Evolutionary conservation across 2,113 vertebrate genomes (phyloP), one percentile per base, ranked within the genome.

Genomic region (Aptenodytes patagonicus): DNA sequence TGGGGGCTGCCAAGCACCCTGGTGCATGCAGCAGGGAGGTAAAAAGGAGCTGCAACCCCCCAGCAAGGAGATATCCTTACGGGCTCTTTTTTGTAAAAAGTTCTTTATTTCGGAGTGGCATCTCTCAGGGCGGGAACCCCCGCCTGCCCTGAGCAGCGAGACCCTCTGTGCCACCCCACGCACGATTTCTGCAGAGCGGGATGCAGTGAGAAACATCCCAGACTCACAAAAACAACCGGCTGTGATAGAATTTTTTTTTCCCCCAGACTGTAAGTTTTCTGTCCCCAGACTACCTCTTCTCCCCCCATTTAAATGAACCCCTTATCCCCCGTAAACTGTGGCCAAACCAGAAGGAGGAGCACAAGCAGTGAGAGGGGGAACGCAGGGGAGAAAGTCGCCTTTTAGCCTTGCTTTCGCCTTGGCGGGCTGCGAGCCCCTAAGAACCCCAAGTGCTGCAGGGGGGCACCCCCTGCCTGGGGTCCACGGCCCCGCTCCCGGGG

Each of bases 11-110:
- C 19, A 21, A 24, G 13, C 34, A 17, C 13, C 31, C 25, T 6
- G 17, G 17, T 44, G 34, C 22, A 1, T 2, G 40, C 40, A 47
- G 13, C 1, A 1, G 22, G 57, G 55, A 25, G 13, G 22, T 19
- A 4, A 69, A 76, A 85, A 71, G 21, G 32, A 55, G 22, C 49
- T 47, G 44, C 26, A n/a, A 21, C 2, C 14, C 2, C 25, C 7
- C 47, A 36, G 7, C 9, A 21, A 36, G 12, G 36, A 71, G 16
- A 13, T 2, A 13, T 0, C 11, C 15, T 18, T 9, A 8, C 0
- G 6, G 38, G 1, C 3, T 46, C 2, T 11, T 13, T 28, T 7
- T 28, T 11, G 6, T 17, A 7, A 31, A 20, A 49, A 9, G 0
- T 2, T 22, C 5, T 36, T 55, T 32, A n/a, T 80, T 92, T 79